Evolutionary conservation across 2,888 invertebrate genomes (phyloP).

Genomic region (Vanessa cardui): DNA sequence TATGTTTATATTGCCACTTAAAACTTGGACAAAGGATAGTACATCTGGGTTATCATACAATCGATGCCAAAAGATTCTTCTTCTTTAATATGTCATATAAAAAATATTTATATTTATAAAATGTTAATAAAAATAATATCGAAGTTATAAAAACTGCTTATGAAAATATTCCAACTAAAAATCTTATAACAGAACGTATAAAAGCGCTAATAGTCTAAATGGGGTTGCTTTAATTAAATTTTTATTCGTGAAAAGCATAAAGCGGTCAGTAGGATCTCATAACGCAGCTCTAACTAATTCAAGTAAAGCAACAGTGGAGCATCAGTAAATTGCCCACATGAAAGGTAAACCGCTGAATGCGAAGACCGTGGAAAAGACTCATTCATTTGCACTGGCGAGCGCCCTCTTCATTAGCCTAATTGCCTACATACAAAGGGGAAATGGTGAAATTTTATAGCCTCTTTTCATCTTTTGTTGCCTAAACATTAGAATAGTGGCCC

Average conservation of each 20-base stretch:
- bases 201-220: slow-evolving; percentile 5
- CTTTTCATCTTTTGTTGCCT: slow-evolving; percentile 72
- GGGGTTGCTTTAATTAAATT: slow-evolving; percentile 14
- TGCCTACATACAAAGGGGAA: slow-evolving; percentile 75
- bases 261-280: slow-evolving; percentile 32
- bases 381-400: slow-evolving; percentile 69
- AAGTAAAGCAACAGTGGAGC: slow-evolving; percentile 57
- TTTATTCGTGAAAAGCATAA: slow-evolving; percentile 24
- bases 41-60: too few species aligned
- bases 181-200: slow-evolving; percentile 4
- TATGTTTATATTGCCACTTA: too few species aligned
- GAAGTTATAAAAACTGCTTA: background rate
- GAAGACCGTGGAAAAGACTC: slow-evolving; percentile 65
- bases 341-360: slow-evolving; percentile 75
- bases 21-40: too few species aligned
- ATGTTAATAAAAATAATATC: background rate
- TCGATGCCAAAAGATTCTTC: too few species aligned
- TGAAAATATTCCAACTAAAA: background rate
- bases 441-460: slow-evolving; percentile 75
- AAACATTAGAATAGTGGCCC: slow-evolving; percentile 43
- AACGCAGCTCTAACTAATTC: slow-evolving; percentile 48
- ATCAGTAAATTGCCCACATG: slow-evolving; percentile 79
- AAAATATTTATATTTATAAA: too few species aligned
- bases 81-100: too few species aligned
- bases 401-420: slow-evolving; percentile 80